Evolutionary conservation across 2,797 vertebrate genomes (phyloP).

Genomic region (Taenioides sp.): DNA sequence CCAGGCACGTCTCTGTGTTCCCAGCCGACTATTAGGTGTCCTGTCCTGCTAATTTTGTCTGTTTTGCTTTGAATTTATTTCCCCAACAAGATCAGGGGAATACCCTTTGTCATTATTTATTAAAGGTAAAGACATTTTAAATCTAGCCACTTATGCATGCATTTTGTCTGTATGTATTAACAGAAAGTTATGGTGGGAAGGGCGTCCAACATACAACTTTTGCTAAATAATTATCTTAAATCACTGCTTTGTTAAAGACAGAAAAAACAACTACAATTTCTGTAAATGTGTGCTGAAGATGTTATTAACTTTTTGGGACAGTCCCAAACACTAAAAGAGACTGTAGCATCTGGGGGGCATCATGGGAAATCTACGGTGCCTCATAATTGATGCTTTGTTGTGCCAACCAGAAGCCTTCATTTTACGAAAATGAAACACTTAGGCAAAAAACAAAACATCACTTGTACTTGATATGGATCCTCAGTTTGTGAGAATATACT

Average conservation of each 20-base stretch:
- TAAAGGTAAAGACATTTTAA: neutral
- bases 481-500: neutral
- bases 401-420: neutral
- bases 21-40: slow-evolving; percentile 21
- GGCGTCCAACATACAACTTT: neutral
- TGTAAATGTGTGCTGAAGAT: neutral
- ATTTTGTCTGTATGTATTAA: neutral
- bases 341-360: neutral
- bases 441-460: neutral
- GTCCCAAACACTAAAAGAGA: neutral
- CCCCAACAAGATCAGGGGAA: neutral
- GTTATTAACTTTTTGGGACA: no score
- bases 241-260: neutral
- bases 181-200: neutral
- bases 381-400: neutral
- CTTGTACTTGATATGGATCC: neutral
- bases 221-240: neutral
- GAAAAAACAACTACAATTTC: neutral
- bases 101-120: neutral
- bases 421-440: neutral
- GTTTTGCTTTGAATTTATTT: slow-evolving; percentile 9
- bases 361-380: neutral
- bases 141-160: neutral
- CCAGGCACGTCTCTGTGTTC: slow-evolving; percentile 5
- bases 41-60: slow-evolving; percentile 22